phyloP scores from a whole-genome alignment of 2,888 invertebrate genomes.

The Leptura quadrifasciata region DNA sequence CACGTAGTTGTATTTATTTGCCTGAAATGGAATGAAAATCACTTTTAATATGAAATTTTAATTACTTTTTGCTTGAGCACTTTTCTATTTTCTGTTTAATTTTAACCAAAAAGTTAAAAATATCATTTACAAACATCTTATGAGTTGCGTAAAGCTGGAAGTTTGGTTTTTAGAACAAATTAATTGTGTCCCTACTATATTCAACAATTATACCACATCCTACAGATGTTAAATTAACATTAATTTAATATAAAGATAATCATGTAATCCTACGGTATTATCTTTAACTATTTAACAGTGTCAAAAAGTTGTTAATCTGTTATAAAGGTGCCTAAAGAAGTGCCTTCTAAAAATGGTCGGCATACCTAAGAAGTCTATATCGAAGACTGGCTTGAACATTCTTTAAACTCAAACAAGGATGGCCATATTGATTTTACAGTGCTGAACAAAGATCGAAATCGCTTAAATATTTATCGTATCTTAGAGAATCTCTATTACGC shows the following conservation, averaged over 20 bases:
- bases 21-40: no score
- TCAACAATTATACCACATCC: neutral
- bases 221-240: slow-evolving; percentile 11
- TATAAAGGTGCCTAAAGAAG: slow-evolving; percentile 20
- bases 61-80: no score
- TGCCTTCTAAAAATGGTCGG: slow-evolving; percentile 23
- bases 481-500: neutral
- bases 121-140: no score
- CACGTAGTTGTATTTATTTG: no score
- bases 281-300: slow-evolving; percentile 21
- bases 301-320: slow-evolving; percentile 22
- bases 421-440: slow-evolving; percentile 1
- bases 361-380: slow-evolving; percentile 15
- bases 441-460: neutral
- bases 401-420: neutral
- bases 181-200: neutral
- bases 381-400: slow-evolving; percentile 13
- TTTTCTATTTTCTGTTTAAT: no score
- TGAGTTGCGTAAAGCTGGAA: neutral
- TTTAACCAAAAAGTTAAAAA: no score
- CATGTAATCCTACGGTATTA: slow-evolving; percentile 17
- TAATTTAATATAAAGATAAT: slow-evolving; percentile 15
- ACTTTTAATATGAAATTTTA: no score
- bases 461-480: neutral
- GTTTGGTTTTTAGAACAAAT: neutral